Conservation (phyloP, 2,797 vertebrate genomes). For the Australoheros facetus region DNA sequence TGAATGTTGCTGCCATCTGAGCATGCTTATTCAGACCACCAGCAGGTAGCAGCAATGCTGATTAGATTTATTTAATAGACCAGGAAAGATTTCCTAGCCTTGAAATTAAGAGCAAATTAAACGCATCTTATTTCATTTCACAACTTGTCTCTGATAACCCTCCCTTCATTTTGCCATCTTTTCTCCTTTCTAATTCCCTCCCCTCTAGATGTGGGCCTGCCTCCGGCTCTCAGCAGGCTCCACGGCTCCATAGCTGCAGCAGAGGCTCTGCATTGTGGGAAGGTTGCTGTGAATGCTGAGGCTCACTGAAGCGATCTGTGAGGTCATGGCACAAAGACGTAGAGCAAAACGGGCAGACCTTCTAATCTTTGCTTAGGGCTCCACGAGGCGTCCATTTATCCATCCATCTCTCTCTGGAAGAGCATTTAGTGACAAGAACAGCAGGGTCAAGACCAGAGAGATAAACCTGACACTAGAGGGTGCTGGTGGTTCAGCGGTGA, state of each 20-base stretch:
- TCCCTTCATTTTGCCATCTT: background rate
- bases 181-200: background rate
- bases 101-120: background rate
- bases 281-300: background rate
- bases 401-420: background rate
- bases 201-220: background rate
- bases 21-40: background rate
- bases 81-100: too few species aligned
- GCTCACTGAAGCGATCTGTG: slow-evolving; percentile 1
- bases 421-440: background rate
- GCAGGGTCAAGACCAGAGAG: background rate
- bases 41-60: background rate
- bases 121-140: background rate
- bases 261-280: slow-evolving; percentile 6
- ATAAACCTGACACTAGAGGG: slow-evolving; percentile 57
- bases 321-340: background rate
- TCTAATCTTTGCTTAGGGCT: slow-evolving; percentile 2
- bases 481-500: slow-evolving; percentile 36
- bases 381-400: background rate
- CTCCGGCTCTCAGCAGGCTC: slow-evolving; percentile 6
- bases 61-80: too few species aligned
- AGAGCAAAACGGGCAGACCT: background rate
- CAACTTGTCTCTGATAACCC: background rate
- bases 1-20: background rate
- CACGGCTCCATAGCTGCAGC: slow-evolving; percentile 16